Evolutionary conservation across 2,797 vertebrate species (phyloP).

Genomic region (Hyperoplus immaculatus): DNA sequence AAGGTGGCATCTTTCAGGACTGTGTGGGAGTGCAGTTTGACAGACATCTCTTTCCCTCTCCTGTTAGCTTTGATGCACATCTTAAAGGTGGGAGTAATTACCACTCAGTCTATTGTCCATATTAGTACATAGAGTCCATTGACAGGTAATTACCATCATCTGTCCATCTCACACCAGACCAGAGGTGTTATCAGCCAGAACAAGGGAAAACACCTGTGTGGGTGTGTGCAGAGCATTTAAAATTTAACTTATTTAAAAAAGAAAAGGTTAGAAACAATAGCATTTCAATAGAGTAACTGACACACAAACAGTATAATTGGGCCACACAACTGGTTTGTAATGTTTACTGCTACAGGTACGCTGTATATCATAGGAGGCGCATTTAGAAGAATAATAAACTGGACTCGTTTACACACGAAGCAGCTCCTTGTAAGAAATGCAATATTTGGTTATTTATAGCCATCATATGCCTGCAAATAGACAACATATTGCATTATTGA

Average conservation of each 20-base stretch:
- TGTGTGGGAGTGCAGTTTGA: not conserved
- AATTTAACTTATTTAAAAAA: not conserved
- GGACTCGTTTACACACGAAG: not conserved
- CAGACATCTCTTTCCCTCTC: not conserved
- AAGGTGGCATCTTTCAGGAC: not conserved
- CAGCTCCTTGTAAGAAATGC: conserved; percentile 2
- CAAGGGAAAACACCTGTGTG: not conserved
- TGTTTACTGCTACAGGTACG: not conserved
- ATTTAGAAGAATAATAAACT: not conserved
- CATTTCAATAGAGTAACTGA: no score
- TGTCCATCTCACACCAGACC: not conserved
- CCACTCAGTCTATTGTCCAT: not conserved
- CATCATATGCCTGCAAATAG: conserved; percentile 13
- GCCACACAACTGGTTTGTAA: not conserved
- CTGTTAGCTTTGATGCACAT: not conserved
- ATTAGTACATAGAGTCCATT: not conserved
- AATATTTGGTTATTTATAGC: conserved; percentile 33
- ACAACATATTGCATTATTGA: conserved; percentile 33
- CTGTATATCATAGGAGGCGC: not conserved
- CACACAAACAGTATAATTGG: not conserved
- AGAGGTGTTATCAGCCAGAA: not conserved
- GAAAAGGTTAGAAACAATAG: no score
- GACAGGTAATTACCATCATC: not conserved
- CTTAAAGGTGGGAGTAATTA: not conserved
- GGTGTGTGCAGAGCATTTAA: not conserved